phyloP scores from a whole-genome alignment of 2,113 vertebrate species.

The Psittacus erithacus region DNA sequence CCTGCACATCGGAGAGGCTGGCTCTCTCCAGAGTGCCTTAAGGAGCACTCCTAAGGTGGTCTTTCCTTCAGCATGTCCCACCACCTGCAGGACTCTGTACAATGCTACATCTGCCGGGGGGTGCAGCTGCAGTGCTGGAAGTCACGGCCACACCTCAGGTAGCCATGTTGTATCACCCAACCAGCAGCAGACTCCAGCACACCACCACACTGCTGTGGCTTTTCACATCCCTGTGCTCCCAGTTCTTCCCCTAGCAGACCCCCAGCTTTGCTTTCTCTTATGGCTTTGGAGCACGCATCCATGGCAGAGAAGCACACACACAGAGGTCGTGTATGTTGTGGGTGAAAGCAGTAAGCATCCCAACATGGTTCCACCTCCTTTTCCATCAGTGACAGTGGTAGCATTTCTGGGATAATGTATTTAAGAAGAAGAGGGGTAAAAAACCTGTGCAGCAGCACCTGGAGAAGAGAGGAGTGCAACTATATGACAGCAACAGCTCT shows the following conservation, averaged over 20 bases:
- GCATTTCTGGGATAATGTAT: background rate
- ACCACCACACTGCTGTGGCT: background rate
- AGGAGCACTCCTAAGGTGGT: background rate
- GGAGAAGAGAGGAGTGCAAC: background rate
- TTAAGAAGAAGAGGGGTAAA: background rate
- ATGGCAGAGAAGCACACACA: background rate
- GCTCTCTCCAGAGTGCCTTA: background rate
- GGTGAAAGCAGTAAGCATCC: background rate
- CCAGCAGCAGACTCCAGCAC: background rate
- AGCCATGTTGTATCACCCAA: background rate
- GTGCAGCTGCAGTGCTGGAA: fast-evolving
- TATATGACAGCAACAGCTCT: background rate
- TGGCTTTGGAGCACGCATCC: background rate
- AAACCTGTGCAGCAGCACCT: background rate
- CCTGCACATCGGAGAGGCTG: background rate
- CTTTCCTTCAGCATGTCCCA: background rate
- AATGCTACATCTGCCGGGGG: fast-evolving
- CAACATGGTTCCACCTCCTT: fast-evolving
- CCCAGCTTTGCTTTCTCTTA: background rate
- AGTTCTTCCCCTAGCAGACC: background rate
- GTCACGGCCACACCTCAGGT: background rate
- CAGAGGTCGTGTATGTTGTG: fast-evolving
- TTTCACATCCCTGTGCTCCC: background rate
- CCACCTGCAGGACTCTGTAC: background rate
- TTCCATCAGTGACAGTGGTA: background rate